Percentiles rank a stretch among this genome's conserved stretches.
Evolutionary conservation across 2,113 vertebrate genomes (phyloP).

Genomic region (Myocastor coypus): DNA sequence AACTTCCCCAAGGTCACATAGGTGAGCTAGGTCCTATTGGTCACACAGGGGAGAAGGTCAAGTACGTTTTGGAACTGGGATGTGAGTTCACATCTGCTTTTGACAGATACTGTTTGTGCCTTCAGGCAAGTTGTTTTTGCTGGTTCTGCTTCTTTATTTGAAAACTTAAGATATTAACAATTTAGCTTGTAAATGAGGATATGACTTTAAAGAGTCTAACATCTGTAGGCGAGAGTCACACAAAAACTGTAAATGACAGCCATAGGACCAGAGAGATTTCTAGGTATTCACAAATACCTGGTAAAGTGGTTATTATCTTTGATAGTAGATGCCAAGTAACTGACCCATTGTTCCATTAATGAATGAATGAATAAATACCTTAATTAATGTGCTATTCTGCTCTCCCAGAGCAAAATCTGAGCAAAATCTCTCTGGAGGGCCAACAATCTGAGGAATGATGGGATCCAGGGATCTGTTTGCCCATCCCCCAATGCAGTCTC

Average conservation of each 20-base stretch:
- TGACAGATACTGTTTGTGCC: not conserved
- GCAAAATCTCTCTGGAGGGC: not conserved
- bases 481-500: not conserved
- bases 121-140: not conserved
- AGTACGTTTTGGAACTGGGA: not conserved
- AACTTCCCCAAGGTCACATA: not conserved
- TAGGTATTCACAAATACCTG: not conserved
- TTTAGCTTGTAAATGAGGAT: not conserved
- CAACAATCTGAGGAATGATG: not conserved
- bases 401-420: not conserved
- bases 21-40: no score
- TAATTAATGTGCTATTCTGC: not conserved
- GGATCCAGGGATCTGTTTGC: fast-evolving
- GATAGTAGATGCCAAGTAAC: not conserved
- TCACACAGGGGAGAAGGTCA: no score
- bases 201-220: not conserved
- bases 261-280: not conserved
- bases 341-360: not conserved
- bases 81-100: not conserved
- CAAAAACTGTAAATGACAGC: not conserved
- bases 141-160: not conserved
- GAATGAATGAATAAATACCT: not conserved
- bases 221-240: not conserved
- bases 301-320: not conserved
- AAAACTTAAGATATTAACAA: not conserved